Evolutionary conservation across 1,140 invertebrate species (phyloP).

Genomic region (Luehdorfia chinensis): DNA sequence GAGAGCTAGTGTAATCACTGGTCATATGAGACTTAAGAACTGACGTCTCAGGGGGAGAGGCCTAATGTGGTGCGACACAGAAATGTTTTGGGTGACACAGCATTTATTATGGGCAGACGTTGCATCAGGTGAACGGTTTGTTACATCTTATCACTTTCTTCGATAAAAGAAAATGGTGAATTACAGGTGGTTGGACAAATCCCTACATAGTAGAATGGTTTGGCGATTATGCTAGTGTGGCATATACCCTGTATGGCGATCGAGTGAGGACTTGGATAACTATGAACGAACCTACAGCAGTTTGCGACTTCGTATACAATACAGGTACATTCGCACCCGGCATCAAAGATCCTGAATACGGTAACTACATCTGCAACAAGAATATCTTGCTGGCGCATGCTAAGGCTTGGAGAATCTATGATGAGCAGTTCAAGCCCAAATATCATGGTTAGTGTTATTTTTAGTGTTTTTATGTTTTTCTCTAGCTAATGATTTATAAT

Average conservation of each 20-base stretch:
- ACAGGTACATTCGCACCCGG: constrained; percentile 65
- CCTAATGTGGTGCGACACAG: too few species aligned
- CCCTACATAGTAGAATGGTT: constrained; percentile 79
- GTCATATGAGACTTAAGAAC: too few species aligned
- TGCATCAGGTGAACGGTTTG: too few species aligned
- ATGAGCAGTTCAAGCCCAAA: constrained; percentile 32
- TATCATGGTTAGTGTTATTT: constrained; percentile 46
- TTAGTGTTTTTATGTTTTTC: too few species aligned
- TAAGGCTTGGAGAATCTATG: constrained; percentile 79
- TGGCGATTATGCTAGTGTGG: constrained; percentile 78
- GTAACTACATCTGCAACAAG: constrained; percentile 74
- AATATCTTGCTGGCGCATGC: constrained; percentile 78
- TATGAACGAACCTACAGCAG: constrained; percentile 80
- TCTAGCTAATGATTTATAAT: too few species aligned
- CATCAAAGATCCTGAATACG: constrained; percentile 59
- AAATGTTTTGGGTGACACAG: too few species aligned
- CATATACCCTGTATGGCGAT: constrained; percentile 78
- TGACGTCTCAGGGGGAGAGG: too few species aligned
- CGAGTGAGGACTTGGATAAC: constrained; percentile 81
- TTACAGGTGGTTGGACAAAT: constrained; percentile 80
- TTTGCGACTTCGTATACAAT: constrained; percentile 77
- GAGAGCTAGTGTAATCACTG: too few species aligned
- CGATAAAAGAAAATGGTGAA: too few species aligned
- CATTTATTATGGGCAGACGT: too few species aligned
- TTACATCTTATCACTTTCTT: too few species aligned